phyloP scores from a whole-genome alignment of 2,888 invertebrate species.

The Drosophila atroscutellata region DNA sequence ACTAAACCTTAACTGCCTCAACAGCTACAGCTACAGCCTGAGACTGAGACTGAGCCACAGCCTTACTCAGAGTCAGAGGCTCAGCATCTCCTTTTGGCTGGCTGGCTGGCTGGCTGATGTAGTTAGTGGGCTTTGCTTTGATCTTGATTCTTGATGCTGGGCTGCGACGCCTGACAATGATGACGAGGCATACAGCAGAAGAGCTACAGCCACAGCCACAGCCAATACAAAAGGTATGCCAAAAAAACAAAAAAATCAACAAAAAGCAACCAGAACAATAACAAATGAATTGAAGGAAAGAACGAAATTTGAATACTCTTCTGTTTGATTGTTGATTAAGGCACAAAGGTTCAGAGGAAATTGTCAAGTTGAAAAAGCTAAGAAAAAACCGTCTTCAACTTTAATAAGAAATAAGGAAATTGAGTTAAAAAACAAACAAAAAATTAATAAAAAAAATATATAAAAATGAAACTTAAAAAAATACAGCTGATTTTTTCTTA shows the following conservation, averaged over 20 bases:
- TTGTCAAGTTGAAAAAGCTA: background rate
- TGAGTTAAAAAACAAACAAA: background rate
- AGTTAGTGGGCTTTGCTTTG: conserved; percentile 79
- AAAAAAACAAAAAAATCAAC: conserved; percentile 34
- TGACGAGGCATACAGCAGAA: conserved; percentile 68
- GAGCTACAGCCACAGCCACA: conserved; percentile 26
- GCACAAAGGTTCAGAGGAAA: background rate
- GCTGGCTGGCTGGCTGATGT: conserved; percentile 49
- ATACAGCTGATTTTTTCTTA: background rate
- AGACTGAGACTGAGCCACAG: conserved; percentile 9
- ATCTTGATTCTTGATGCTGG: conserved; percentile 77
- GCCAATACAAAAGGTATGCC: conserved; percentile 72
- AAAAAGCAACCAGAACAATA: conserved; percentile 25
- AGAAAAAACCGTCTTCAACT: background rate
- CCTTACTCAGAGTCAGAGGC: conserved; percentile 13
- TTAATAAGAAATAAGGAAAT: background rate
- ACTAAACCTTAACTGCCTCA: conserved; percentile 12
- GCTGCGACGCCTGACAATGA: conserved; percentile 79
- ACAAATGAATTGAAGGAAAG: conserved; percentile 27
- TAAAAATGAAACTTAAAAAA: background rate
- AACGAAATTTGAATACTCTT: conserved; percentile 34
- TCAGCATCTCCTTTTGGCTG: conserved; percentile 29
- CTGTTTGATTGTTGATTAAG: background rate
- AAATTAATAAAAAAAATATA: background rate
- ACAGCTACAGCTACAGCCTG: conserved; percentile 12